Evolutionary conservation across 2,113 vertebrate genomes (phyloP), one percentile per base, ranked within the genome.

Genomic region (Pelecanus crispus): DNA sequence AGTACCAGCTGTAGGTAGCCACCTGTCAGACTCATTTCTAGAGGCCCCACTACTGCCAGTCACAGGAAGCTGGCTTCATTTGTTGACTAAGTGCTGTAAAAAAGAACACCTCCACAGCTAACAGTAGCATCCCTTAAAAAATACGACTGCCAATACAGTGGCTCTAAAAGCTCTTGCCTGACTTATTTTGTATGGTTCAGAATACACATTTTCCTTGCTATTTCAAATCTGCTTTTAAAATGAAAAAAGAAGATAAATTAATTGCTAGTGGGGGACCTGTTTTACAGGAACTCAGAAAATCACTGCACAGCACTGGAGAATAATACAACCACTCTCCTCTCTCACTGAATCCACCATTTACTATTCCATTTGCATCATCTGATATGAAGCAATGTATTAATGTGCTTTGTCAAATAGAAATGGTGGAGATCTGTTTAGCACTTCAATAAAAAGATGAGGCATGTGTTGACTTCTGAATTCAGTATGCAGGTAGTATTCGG

Each of bases 361-460:
- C 86, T 84, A 91, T 86, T 92, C 71, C 29, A 88, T 58, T 90
- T 96, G 84, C 66, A 88, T 88, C 36, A 90, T 32, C 71, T 81
- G 80, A 92, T 73, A 62, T 15, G 59, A 95, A 94, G 67, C 67
- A 88, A 34, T 10, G 42, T 74, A 56, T 86, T 67, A 53, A 74
- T 40, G 72, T 74, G 42, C 75, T 93, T 71, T 90, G 75, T 86
- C 90, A 94, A 28, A 31, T 40, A 58, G 42, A 82, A 83, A 80
- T 25, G n/a, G 22, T 67, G 56, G 29, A 47, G 31, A 50, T 52
- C 22, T 78, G 63, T 53, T 83, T 15, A 81, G 49, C 55, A 77
- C 45, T 68, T 90, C 40, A 72, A 49, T 74, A 62, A 32, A 31
- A n/a, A 21, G 32, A 28, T 25, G 31, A 66, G 13, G 49, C 26